phyloP scores from a whole-genome alignment of 30 jellyfish, hydroid and myxozoan genomes.

The Rhopilema esculentum region DNA sequence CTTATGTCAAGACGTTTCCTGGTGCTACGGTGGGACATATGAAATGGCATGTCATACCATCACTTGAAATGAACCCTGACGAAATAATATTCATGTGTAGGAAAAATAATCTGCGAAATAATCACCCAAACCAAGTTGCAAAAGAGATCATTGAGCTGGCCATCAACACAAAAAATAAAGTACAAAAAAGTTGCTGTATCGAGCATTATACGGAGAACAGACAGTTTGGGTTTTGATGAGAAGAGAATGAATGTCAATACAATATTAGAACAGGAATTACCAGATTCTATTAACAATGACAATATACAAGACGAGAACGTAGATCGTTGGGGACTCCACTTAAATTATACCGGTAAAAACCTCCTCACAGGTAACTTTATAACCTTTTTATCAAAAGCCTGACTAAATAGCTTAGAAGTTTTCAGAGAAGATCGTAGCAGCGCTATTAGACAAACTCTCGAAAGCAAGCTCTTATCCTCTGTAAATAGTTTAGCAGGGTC shows the following conservation, averaged over 20 bases:
- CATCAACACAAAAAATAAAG: slow-evolving; percentile 20
- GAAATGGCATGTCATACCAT: slow-evolving; percentile 29
- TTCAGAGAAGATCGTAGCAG: too few relatives aligned
- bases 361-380: slow-evolving; percentile 29
- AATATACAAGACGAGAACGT: slow-evolving; percentile 11
- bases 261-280: too few relatives aligned
- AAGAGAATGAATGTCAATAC: too few relatives aligned
- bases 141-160: slow-evolving; percentile 48
- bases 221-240: too few relatives aligned
- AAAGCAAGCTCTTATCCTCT: too few relatives aligned
- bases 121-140: slow-evolving; percentile 25
- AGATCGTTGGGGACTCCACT: slow-evolving; percentile 45
- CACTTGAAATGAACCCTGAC: slow-evolving; percentile 31
- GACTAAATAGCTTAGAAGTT: neutral
- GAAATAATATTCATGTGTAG: slow-evolving; percentile 20
- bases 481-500: too few relatives aligned
- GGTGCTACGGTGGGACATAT: slow-evolving; percentile 51
- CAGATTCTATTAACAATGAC: slow-evolving; percentile 19
- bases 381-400: neutral
- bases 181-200: slow-evolving; percentile 2
- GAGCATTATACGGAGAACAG: too few relatives aligned
- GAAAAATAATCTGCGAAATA: slow-evolving; percentile 31
- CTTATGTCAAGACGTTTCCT: slow-evolving; percentile 34
- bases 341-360: slow-evolving; percentile 23
- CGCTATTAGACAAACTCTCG: neutral